phyloP scores from a whole-genome alignment of 2,113 vertebrate species.

The Lagopus muta region DNA sequence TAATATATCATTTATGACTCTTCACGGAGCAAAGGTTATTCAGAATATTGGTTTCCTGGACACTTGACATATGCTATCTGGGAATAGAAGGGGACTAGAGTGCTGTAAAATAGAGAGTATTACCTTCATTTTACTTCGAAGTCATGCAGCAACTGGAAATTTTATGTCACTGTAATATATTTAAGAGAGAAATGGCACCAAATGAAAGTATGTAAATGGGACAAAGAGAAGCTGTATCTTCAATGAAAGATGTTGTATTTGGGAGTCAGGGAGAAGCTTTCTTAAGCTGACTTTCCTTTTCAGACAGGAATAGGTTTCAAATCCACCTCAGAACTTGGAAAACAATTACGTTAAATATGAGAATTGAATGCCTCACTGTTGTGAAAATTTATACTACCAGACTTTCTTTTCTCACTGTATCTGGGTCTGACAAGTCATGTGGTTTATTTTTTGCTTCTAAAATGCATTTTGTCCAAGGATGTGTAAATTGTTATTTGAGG shows the following conservation, averaged over 20 bases:
- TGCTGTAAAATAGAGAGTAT: not conserved
- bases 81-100: not conserved
- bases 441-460: not conserved
- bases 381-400: not conserved
- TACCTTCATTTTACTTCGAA: not conserved
- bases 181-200: not conserved
- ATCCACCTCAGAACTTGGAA: not conserved
- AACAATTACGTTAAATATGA: not conserved
- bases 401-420: not conserved
- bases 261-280: not conserved
- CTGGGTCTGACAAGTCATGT: not conserved
- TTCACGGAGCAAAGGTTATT: not conserved
- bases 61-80: rapidly evolving
- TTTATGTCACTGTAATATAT: not conserved
- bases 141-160: not conserved
- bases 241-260: not conserved
- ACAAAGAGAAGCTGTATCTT: not conserved
- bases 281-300: not conserved
- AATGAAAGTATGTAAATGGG: not conserved
- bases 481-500: not conserved
- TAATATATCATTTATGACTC: not conserved
- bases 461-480: not conserved
- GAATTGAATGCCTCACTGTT: not conserved
- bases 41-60: not conserved
- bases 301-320: not conserved